phyloP scores from a whole-genome alignment of 2,888 invertebrate genomes.

The Cyrtodaria siliqua region DNA sequence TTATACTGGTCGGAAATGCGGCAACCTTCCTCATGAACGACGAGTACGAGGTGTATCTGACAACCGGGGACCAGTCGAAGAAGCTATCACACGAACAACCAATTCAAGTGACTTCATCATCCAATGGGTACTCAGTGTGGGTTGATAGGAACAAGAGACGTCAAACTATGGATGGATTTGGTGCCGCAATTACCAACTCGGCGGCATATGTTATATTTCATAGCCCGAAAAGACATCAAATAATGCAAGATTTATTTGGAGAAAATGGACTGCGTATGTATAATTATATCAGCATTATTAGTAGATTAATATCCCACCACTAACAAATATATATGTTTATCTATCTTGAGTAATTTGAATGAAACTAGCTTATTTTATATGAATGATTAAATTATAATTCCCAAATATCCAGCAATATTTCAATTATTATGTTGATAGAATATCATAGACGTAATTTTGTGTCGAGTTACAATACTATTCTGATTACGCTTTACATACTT shows the following conservation, averaged over 20 bases:
- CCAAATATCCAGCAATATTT: too few relatives aligned
- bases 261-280: slow-evolving; percentile 36
- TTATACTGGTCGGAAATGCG: background rate
- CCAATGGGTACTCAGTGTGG: slow-evolving; percentile 11
- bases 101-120: background rate
- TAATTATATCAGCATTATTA: background rate
- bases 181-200: slow-evolving; percentile 54
- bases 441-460: too few relatives aligned
- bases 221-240: slow-evolving; percentile 50
- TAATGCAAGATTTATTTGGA: slow-evolving; percentile 45
- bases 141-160: slow-evolving; percentile 40
- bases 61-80: slow-evolving; percentile 35
- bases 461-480: too few relatives aligned
- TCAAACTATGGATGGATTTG: slow-evolving; percentile 53
- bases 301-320: too few relatives aligned
- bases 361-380: too few relatives aligned
- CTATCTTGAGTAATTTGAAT: too few relatives aligned
- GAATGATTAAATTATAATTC: too few relatives aligned
- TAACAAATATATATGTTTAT: too few relatives aligned
- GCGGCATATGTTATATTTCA: slow-evolving; percentile 55
- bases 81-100: slow-evolving; percentile 22
- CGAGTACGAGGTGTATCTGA: slow-evolving; percentile 29
- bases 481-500: too few relatives aligned
- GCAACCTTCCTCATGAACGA: slow-evolving; percentile 1
- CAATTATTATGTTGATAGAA: too few relatives aligned